Base-by-base conservation (phyloP, 2,888 invertebrate genomes). In the Erpobdella octoculata region DNA sequence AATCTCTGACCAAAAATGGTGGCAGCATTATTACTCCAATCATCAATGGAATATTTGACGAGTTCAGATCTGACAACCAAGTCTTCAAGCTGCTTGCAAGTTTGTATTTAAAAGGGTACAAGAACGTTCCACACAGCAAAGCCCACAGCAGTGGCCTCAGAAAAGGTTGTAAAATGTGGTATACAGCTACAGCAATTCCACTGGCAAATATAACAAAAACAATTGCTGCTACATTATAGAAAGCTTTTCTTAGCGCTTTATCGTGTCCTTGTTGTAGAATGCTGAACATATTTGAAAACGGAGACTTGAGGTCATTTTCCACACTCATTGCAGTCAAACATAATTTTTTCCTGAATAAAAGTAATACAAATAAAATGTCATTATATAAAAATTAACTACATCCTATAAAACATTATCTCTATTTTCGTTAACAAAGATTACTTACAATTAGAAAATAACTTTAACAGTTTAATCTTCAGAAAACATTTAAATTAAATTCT, bases 131-230 rank as follows among this genome's bases (percentile, higher is more conserved):
- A 79, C 94, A 92, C 38, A 98, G 85, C 72, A 94, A 86, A 0
- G 97, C 95, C 97, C 97, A 98, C 77, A 96, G 87, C 70, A 98
- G 84, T 0, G 97, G 95, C 77, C 92, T 90, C 41, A 97, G 88
- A 83, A 95, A 96, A 0, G 94, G 93, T 78, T 91, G 90, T 37
- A 95, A 85, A 59, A 85, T 81, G 75, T 81, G 81, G 76, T 83
- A 84, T 1, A 83, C 81, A 3, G 82, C 81, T 68, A 83, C 76
- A 1, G 78, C 79, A 0, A 81, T 81, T 76, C 92, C 90, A 75
- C 91, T 78, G 12, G 81, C 81, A 67, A 90, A 74, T 12, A 82
- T 74, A n/a, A 92, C 85, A 76, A 92, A 86, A 77, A 91, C 87
- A 71, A 91, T 84, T n/a, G 91, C 91, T 73, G 91, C 87, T 5